Percentiles rank a stretch among this genome's conserved stretches.
phyloP scores from a whole-genome alignment of 2,113 vertebrate species.

The Terrapene triunguis region DNA sequence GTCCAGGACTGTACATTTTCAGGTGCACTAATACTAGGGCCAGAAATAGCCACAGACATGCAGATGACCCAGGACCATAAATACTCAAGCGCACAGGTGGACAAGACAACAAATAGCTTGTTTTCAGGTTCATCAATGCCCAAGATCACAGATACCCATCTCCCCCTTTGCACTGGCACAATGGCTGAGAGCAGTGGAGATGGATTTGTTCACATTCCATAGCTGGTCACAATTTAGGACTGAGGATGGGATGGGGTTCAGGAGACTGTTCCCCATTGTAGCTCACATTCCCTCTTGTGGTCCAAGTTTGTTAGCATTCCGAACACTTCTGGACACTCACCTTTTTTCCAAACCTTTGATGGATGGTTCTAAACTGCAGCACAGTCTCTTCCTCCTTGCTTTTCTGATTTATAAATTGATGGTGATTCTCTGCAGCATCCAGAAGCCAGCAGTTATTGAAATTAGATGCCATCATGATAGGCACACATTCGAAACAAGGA shows the following conservation, averaged over 20 bases:
- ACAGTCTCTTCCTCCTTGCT: not conserved
- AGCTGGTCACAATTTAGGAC: not conserved
- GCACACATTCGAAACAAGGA: not conserved
- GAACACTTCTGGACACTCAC: not conserved
- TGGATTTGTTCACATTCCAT: not conserved
- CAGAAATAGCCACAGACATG: accelerated
- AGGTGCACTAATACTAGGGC: accelerated
- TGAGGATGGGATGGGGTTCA: not conserved
- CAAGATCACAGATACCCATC: not conserved
- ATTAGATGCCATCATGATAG: not conserved
- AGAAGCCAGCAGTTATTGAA: not conserved
- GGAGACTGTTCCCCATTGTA: not conserved
- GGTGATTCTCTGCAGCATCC: not conserved
- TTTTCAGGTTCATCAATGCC: not conserved
- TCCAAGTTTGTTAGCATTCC: not conserved
- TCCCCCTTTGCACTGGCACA: not conserved
- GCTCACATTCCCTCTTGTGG: not conserved
- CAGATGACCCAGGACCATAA: accelerated
- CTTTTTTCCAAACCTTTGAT: not conserved
- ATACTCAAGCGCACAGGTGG: not conserved
- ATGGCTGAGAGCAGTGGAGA: not conserved
- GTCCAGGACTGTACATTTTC: accelerated
- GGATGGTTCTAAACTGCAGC: not conserved
- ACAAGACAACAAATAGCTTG: not conserved
- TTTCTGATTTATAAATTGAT: not conserved